Evolutionary conservation across 2,888 invertebrate genomes (phyloP).

Genomic region (Drosophila rellima): DNA sequence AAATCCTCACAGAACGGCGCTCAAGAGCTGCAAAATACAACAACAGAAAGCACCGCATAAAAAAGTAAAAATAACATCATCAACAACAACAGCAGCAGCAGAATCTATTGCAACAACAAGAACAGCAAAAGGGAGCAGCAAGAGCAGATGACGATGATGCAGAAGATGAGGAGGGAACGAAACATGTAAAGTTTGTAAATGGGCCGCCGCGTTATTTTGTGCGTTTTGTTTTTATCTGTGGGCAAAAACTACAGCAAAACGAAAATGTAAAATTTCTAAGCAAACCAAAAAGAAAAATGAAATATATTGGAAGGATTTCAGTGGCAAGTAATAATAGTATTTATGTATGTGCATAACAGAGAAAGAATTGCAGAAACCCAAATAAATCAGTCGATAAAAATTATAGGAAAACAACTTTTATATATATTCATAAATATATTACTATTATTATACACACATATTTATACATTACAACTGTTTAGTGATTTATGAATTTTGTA

Average conservation of each 20-base stretch:
- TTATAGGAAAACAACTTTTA: conserved; percentile 15
- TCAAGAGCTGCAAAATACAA: conserved; percentile 86
- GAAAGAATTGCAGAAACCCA: conserved; percentile 40
- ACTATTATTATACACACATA: conserved; percentile 36
- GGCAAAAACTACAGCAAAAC: conserved; percentile 44
- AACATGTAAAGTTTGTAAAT: conserved; percentile 35
- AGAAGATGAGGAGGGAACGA: conserved; percentile 19
- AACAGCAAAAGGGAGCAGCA: conserved; percentile 27
- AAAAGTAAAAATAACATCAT: conserved; percentile 31
- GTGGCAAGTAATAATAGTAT: conserved; percentile 42
- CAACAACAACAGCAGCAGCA: conserved; percentile 24
- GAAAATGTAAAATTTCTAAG: conserved; percentile 45
- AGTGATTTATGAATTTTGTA: conserved; percentile 49
- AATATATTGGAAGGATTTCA: conserved; percentile 38
- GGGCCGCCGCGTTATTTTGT: conserved; percentile 48
- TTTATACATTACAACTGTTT: conserved; percentile 37
- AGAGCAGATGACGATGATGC: conserved; percentile 24
- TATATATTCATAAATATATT: conserved; percentile 22
- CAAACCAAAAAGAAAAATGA: conserved; percentile 19
- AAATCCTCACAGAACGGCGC: conserved; percentile 80
- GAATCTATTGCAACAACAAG: conserved; percentile 21
- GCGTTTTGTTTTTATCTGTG: conserved; percentile 52
- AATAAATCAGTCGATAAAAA: conserved; percentile 24
- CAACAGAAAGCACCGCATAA: conserved; percentile 86
- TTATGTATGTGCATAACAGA: conserved; percentile 35